A percentile compares a stretch with the other conserved stretches of the same genome.
These are phyloP conservation scores for Oxystoma pomonae DNA, from an alignment of 2,888 invertebrate species.

Conservation along the genomic window DNA sequence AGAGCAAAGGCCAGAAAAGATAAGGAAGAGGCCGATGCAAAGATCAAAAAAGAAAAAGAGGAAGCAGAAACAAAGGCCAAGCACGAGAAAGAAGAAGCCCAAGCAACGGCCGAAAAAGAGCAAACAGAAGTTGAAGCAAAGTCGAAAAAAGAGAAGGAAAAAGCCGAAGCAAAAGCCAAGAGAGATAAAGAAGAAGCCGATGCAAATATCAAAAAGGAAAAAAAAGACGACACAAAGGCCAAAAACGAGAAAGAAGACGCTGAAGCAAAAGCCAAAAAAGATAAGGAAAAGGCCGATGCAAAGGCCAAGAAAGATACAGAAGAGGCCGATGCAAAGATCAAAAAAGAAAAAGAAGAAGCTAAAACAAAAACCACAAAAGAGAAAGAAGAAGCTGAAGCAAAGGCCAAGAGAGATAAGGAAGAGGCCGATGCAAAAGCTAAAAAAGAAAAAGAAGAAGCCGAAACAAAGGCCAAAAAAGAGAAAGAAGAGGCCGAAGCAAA, in stretches of 20 bases:
- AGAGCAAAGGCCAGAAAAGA: constrained; percentile 19
- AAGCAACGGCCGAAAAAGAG: constrained; percentile 25
- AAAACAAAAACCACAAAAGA: constrained; percentile 9
- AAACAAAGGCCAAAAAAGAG: constrained; percentile 16
- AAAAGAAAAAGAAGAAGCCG: constrained; percentile 20
- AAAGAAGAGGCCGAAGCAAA: constrained; percentile 26
- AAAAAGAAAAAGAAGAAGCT: constrained; percentile 16
- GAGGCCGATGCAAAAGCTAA: constrained; percentile 13
- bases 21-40: constrained; percentile 17
- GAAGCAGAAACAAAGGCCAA: constrained; percentile 15
- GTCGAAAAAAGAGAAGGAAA: constrained; percentile 21
- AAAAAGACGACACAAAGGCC: constrained; percentile 10
- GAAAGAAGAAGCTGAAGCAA: constrained; percentile 23
- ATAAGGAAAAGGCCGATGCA: constrained; percentile 19
- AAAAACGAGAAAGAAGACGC: not conserved
- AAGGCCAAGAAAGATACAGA: constrained; percentile 32
- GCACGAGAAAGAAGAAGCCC: constrained; percentile 15
- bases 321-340: constrained; percentile 44
- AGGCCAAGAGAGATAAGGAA: constrained; percentile 16
- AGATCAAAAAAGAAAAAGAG: constrained; percentile 21
- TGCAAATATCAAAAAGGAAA: constrained; percentile 4
- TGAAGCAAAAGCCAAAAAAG: constrained; percentile 2
- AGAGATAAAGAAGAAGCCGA: constrained; percentile 23
- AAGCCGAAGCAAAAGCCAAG: constrained; percentile 18
- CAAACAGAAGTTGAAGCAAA: constrained; percentile 25